Percentiles rank a stretch among this genome's conserved stretches.
Conservation (phyloP, 2,113 vertebrate genomes). For the Bungarus multicinctus region DNA sequence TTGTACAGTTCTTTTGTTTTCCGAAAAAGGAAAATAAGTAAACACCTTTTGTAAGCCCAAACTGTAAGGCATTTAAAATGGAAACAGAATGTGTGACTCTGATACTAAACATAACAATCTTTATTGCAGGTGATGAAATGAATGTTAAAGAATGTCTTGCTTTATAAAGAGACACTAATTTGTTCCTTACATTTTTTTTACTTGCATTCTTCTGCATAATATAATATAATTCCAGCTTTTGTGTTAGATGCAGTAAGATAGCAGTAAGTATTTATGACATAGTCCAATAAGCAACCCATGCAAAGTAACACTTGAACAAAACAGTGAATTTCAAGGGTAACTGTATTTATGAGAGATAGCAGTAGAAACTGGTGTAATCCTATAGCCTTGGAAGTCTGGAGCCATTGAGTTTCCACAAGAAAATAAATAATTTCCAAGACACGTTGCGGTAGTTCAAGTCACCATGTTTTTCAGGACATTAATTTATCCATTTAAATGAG, state of each 20-base stretch:
- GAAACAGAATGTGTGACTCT: not conserved
- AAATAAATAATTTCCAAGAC: slow-evolving; percentile 63
- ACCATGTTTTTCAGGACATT: slow-evolving; percentile 52
- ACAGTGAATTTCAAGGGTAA: slow-evolving; percentile 43
- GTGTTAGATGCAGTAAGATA: slow-evolving; percentile 23
- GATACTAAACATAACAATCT: not conserved
- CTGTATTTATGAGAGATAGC: slow-evolving; percentile 49
- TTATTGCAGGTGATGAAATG: not conserved
- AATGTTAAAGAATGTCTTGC: not conserved
- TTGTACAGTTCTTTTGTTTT: not conserved
- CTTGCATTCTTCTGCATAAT: not conserved
- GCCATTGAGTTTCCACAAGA: slow-evolving; percentile 60
- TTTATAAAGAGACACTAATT: not conserved
- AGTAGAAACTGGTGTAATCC: slow-evolving; percentile 55
- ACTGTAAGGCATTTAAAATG: not conserved
- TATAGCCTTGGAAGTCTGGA: slow-evolving; percentile 56
- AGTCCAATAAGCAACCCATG: slow-evolving; percentile 12
- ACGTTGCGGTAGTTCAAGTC: slow-evolving; percentile 49
- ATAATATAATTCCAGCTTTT: not conserved
- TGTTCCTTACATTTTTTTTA: not conserved
- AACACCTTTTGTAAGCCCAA: not conserved
- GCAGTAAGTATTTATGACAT: slow-evolving; percentile 34
- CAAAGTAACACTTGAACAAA: not conserved
- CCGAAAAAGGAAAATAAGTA: not conserved
- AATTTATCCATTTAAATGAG: slow-evolving; percentile 49